Conservation (phyloP, 2,113 vertebrate genomes). For the Cebus imitator region DNA sequence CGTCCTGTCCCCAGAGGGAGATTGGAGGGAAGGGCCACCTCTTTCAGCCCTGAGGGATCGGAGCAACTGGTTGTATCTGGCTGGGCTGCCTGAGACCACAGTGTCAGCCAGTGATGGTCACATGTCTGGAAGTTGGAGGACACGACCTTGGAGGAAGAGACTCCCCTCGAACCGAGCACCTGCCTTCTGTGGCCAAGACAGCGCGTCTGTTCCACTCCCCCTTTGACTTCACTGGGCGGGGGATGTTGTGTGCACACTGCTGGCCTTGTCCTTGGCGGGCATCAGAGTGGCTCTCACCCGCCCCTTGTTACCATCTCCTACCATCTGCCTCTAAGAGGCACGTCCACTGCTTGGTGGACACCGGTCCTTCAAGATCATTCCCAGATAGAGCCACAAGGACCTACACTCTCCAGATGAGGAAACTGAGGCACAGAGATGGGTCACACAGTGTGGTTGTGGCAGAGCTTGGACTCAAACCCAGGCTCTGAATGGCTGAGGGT, state of each 20-base stretch:
- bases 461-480: not conserved
- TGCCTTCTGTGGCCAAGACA: not conserved
- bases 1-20: accelerated
- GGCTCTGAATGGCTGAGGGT: not conserved
- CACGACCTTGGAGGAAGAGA: not conserved
- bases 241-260: accelerated
- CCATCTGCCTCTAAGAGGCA: not conserved
- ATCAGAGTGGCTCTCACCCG: not conserved
- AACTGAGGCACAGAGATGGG: not conserved
- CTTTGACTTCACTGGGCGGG: not conserved
- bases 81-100: not conserved
- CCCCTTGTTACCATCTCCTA: not conserved
- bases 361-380: not conserved
- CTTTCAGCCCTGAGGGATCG: not conserved
- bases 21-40: not conserved
- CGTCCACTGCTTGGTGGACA: not conserved
- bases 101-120: not conserved
- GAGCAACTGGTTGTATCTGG: accelerated
- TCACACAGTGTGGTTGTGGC: not conserved
- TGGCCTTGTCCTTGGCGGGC: not conserved
- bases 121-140: not conserved
- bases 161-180: not conserved
- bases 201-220: not conserved
- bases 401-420: not conserved
- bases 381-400: not conserved